These are phyloP conservation scores for Pollenia angustigena DNA, from an alignment of 2,888 invertebrate genomes.

Conservation along the genomic window DNA sequence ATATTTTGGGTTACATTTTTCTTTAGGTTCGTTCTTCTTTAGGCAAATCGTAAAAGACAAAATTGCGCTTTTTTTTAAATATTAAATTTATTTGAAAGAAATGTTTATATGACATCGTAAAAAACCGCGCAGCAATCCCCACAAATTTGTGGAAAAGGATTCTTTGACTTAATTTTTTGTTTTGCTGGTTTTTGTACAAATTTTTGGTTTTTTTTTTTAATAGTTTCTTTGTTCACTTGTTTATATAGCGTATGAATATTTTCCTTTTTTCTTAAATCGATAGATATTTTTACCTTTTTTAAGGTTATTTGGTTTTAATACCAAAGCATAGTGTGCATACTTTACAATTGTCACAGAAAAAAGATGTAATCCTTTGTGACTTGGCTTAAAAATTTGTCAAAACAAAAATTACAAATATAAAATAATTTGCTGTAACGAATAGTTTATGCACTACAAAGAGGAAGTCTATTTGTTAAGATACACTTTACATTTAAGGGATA, in stretches of 20 bases:
- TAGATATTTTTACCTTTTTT: constrained; percentile 19
- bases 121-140: constrained; percentile 31
- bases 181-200: not conserved
- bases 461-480: too few relatives aligned
- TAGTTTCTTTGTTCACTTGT: not conserved
- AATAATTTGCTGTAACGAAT: too few relatives aligned
- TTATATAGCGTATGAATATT: not conserved
- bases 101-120: constrained; percentile 34
- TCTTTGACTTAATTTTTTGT: not conserved
- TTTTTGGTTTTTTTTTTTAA: not conserved
- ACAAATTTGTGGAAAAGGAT: constrained; percentile 45
- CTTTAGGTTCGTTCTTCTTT: not conserved
- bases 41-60: constrained; percentile 24
- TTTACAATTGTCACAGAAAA: not conserved
- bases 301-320: not conserved
- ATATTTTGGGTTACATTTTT: constrained; percentile 12
- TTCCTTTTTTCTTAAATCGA: constrained; percentile 37
- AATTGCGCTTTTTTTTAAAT: constrained; percentile 15
- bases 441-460: too few relatives aligned
- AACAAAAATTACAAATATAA: not conserved
- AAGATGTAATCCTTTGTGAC: constrained; percentile 14
- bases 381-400: constrained; percentile 11
- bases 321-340: not conserved
- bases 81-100: constrained; percentile 21
- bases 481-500: too few relatives aligned